Evolutionary conservation across 1,140 invertebrate species (phyloP), one percentile per base, ranked within the genome.

Genomic region (Dinoponera quadriceps): DNA sequence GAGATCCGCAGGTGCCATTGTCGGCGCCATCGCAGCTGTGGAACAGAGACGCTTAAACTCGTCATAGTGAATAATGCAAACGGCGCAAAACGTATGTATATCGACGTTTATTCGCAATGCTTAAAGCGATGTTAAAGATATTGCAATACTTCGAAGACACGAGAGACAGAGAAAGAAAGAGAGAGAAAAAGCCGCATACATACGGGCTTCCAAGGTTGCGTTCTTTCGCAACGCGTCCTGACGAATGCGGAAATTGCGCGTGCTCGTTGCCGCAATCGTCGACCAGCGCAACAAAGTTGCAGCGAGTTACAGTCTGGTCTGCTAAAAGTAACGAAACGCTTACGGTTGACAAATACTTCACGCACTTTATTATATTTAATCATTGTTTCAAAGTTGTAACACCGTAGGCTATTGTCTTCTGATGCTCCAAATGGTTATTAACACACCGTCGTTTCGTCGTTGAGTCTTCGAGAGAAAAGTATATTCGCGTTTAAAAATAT

Each of bases 31-130:
- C 48, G 25, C 38, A 44, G 13, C 2, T 51, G 66, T 3, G 14
- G 5, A 29, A 55, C 18, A 69, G 29, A 78, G 0, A 27, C 20
- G 1, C 71, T 57, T 48, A 57, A 78, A 57, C 3, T 71, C n/a
- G 22, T 44, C 13, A 55, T 20, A 13, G 20, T 71, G 33, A 80
- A 59, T 71, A 69, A 59, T 69, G 25, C 33, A 80, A 71, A 66
- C 18, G 11, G 7, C 5, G 27, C 22, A 9, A 55, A 69, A 69
- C 5, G 29, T 9, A 20, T 66, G 29, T 9, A 20, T 66, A 54
- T 71, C 20, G 25, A 59, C 68, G 22, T 48, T 59, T 71, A 78
- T 71, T 68, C 55, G 33, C n/a, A 3, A 27, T 2, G 3, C 1
- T 3, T 49, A 18, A 4, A 77, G 22, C 33, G 18, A 74, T 14